A percentile compares a stretch with the other conserved stretches of the same genome.
phyloP scores from a whole-genome alignment of 2,888 invertebrate species.

The Gerosis bhagava region DNA sequence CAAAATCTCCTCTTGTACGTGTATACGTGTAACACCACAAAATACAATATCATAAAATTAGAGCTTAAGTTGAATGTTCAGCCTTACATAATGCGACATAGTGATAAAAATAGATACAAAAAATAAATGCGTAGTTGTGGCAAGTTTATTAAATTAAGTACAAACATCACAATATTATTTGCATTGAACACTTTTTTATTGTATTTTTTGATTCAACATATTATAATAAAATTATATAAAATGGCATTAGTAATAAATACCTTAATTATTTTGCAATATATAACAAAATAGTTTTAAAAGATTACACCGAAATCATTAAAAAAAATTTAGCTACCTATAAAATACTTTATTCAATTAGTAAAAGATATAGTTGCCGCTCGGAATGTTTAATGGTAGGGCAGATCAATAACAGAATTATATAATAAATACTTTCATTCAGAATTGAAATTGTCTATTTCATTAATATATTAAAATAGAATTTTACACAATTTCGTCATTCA shows the following conservation, averaged over 20 bases:
- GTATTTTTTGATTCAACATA: neutral
- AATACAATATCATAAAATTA: constrained; percentile 28
- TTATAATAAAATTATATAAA: too few relatives aligned
- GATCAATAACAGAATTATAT: too few relatives aligned
- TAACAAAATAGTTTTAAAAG: too few relatives aligned
- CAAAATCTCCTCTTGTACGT: constrained; percentile 6
- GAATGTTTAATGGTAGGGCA: constrained; percentile 38
- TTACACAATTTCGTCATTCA: too few relatives aligned
- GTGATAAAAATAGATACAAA: constrained; percentile 44
- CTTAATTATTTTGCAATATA: too few relatives aligned
- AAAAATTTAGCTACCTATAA: constrained; percentile 72
- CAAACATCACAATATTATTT: constrained; percentile 55
- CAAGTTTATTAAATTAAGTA: constrained; percentile 59
- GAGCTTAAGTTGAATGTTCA: constrained; percentile 52
- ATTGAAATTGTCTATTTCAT: too few relatives aligned
- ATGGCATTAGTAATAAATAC: too few relatives aligned
- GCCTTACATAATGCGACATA: constrained; percentile 65
- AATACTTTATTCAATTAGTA: constrained; percentile 41
- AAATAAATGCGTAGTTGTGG: constrained; percentile 41
- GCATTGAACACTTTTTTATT: neutral
- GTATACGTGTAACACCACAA: constrained; percentile 12
- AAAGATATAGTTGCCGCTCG: constrained; percentile 38
- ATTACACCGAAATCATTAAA: constrained; percentile 54
- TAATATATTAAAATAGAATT: too few relatives aligned
- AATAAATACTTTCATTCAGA: too few relatives aligned